Evolutionary conservation across 2,797 vertebrate genomes (phyloP), one percentile per base, ranked within the genome.

Genomic region (Glossophaga mutica): DNA sequence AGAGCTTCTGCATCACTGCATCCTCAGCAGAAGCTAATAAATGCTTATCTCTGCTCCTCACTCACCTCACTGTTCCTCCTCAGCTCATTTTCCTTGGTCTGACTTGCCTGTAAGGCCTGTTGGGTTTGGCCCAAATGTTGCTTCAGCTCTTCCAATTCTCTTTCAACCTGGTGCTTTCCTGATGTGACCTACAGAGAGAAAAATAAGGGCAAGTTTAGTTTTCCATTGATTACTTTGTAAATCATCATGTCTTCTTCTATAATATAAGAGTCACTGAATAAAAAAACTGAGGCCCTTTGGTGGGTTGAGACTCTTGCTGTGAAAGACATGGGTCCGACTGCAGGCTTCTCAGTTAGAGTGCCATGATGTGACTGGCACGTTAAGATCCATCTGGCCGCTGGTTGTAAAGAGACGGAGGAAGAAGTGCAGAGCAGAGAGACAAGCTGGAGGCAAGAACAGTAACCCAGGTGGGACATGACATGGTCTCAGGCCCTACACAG

Each of bases 41-140:
- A 9, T 5, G 1, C 16, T 12, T 8, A 4, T n/a, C 55, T 67
- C 29, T 21, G 2, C 24, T 70, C 5, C 26, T 87, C 42, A 10
- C 98, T 82, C 95, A 99, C 99, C 98, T 99, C 99, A 77, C 98
- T 97, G 90, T 94, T 99, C 96, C 98, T 99, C 96, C 97, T 98
- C 44, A 99, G 92, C 62, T 99, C 99, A 14, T 94, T 97, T 96
- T 99, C 99, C 95, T 98, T 98, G 78, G 76, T 94, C 97, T 98
- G 98, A 88, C 98, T 98, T 37, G 97, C 98, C 97, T 98, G 98
- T 5, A 99, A 93, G 42, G 97, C 97, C 97, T 99, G 99, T 84
- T 99, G 99, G 26, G 98, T 98, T 94, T 98, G 98, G 97, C 97
- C 97, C 67, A 99, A 94, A 96, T 98, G 99, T 90, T 99, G 99